A percentile compares a stretch with the other conserved stretches of the same genome.
Conservation (phyloP, 2,888 invertebrate genomes). For the Agriopis aurantiaria region DNA sequence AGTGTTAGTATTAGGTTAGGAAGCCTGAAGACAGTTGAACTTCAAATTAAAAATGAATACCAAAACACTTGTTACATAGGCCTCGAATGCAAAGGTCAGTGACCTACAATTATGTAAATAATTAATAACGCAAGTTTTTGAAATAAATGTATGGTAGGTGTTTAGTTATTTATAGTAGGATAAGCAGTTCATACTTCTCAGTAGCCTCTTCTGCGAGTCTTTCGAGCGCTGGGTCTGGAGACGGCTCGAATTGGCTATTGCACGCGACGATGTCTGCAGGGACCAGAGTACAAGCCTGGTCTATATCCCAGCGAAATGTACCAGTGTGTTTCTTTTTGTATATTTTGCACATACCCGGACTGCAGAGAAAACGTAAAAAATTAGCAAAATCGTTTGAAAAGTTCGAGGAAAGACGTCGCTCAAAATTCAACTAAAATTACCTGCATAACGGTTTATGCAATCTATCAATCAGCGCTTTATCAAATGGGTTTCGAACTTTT, state of each 20-base stretch:
- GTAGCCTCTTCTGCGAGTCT: slow-evolving; percentile 89
- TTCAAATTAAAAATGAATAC: too few species aligned
- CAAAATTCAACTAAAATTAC: slow-evolving; percentile 61
- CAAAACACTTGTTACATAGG: too few species aligned
- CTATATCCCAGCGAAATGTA: slow-evolving; percentile 88
- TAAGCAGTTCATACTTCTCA: slow-evolving; percentile 73
- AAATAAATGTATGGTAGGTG: too few species aligned
- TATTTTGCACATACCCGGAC: slow-evolving; percentile 84
- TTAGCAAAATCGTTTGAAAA: not conserved
- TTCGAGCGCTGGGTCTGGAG: slow-evolving; percentile 88
- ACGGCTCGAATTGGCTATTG: slow-evolving; percentile 87
- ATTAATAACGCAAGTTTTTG: not conserved
- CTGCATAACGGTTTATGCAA: slow-evolving; percentile 90
- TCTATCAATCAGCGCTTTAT: slow-evolving; percentile 87
- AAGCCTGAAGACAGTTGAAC: too few species aligned
- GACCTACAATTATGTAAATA: not conserved
- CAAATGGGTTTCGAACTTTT: slow-evolving; percentile 90
- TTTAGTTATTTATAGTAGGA: not conserved
- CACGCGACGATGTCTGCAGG: slow-evolving; percentile 90
- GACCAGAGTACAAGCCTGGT: slow-evolving; percentile 88
- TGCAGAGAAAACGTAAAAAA: slow-evolving; percentile 44
- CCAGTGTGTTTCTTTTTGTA: slow-evolving; percentile 75
- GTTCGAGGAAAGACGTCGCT: not conserved
- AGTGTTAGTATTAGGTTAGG: too few species aligned
- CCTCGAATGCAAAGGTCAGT: not conserved